These are phyloP conservation scores for Laothoe populi DNA, from an alignment of 2,888 invertebrate genomes.

Conservation along the genomic window DNA sequence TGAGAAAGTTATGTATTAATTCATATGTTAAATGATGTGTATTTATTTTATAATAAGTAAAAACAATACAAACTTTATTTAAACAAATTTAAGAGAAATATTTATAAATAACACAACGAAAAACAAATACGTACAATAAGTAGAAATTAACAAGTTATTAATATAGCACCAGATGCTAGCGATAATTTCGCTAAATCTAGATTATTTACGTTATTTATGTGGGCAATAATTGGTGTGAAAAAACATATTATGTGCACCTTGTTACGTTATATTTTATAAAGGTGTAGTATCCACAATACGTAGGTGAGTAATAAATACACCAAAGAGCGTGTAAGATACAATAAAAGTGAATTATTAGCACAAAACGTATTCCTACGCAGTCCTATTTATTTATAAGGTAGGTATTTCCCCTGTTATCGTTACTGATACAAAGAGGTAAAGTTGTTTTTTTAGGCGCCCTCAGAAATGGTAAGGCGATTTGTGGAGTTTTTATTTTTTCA, in stretches of 20 bases:
- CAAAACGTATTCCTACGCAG: slow-evolving; percentile 74
- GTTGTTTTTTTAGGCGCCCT: slow-evolving; percentile 52
- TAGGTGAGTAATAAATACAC: slow-evolving; percentile 80
- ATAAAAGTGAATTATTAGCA: slow-evolving; percentile 83
- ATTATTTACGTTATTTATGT: slow-evolving; percentile 35
- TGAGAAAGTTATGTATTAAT: background rate
- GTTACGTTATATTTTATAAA: slow-evolving; percentile 76
- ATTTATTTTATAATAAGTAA: no score
- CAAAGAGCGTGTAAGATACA: slow-evolving; percentile 81
- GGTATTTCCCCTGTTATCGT: slow-evolving; percentile 59
- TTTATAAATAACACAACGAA: background rate
- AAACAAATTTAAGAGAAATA: no score
- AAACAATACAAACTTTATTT: no score
- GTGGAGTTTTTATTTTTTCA: slow-evolving; percentile 30
- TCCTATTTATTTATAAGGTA: slow-evolving; percentile 64
- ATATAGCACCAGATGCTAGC: slow-evolving; percentile 12
- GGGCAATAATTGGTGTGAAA: slow-evolving; percentile 57
- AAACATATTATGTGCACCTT: slow-evolving; percentile 69
- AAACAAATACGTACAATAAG: slow-evolving; percentile 11
- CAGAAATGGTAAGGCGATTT: slow-evolving; percentile 32
- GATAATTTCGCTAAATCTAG: slow-evolving; percentile 14
- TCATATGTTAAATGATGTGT: background rate
- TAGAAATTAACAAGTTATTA: slow-evolving; percentile 8
- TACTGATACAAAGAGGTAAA: slow-evolving; percentile 57
- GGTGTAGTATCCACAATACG: slow-evolving; percentile 68